A percentile compares a stretch with the other conserved stretches of the same genome.
Evolutionary conservation across 2,888 invertebrate genomes (phyloP).

Genomic region (Nudaria mundana): DNA sequence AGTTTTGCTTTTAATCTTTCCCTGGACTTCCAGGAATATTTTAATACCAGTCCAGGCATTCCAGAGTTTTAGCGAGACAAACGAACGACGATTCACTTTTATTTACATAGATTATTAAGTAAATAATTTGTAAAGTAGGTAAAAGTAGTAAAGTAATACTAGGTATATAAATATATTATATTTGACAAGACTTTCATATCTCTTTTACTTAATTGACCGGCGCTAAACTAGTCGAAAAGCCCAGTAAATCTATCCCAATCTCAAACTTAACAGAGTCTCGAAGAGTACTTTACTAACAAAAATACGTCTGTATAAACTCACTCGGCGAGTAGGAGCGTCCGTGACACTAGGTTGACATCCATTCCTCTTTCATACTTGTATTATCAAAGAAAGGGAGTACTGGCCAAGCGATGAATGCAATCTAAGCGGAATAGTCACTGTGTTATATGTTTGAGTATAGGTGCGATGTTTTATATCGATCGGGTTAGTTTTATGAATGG

Average conservation of each 20-base stretch:
- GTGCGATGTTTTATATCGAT: conserved; percentile 66
- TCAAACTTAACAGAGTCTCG: conserved; percentile 29
- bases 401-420: conserved; percentile 33
- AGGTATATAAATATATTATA: too few relatives aligned
- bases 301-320: conserved; percentile 34
- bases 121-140: too few relatives aligned
- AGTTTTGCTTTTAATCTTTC: too few relatives aligned
- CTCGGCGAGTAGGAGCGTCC: too few relatives aligned
- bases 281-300: conserved; percentile 29
- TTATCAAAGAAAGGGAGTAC: conserved; percentile 21
- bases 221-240: conserved; percentile 14
- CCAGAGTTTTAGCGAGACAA: too few relatives aligned
- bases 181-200: too few relatives aligned
- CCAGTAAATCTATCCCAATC: conserved; percentile 22
- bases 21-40: too few relatives aligned
- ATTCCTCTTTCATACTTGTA: conserved; percentile 30
- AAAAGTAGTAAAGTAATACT: too few relatives aligned
- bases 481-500: conserved; percentile 75
- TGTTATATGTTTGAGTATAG: conserved; percentile 36
- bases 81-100: too few relatives aligned
- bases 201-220: conserved; percentile 22
- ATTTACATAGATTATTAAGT: too few relatives aligned
- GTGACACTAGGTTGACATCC: conserved; percentile 24
- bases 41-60: too few relatives aligned
- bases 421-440: conserved; percentile 25